Base-by-base conservation (phyloP, 2,113 vertebrate genomes). In the Zeus faber region DNA sequence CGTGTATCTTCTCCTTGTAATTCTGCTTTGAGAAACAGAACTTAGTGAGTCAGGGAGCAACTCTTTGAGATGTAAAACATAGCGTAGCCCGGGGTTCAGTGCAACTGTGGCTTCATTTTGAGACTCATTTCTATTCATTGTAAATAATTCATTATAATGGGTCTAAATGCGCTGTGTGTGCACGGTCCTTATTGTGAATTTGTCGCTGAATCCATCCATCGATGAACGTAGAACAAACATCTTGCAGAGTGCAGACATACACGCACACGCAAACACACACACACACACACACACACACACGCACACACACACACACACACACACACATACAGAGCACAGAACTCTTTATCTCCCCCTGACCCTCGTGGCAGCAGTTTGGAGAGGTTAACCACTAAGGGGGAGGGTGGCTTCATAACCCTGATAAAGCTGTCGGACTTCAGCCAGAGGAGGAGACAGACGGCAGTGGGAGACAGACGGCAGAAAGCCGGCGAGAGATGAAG, bases 301-400 rank as follows among this genome's bases (percentile, higher is more conserved):
- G 13, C 26, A 27, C 27, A 33, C 17, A 35, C 16, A 22, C 27
- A 51, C 49, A 3, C 33, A 4, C 16, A 52, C 33, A 43, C 11
- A 37, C 54, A 54, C 55, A 45, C 43, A 47, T 0, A 2, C 22
- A 13, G 40, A 8, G 10, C 29, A 31, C 29, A 43, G 20, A 20
- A 17, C 41, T 21, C 7, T 21, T 50, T 54, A 35, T 70, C 52
- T 67, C 24, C 25, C 41, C 27, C 27, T 54, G 46, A 53, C 54
- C 51, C 47, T 47, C 39, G 29, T 58, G 52, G 27, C 20, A 14
- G 24, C 35, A 40, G 40, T 37, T 62, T 26, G 58, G 64, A 64
- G 47, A 65, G 51, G 56, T 67, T 71, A 51, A 70, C 54, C 62
- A 49, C 57, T 45, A 16, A 68, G 17, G 17, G 48, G 31, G 9